These are phyloP conservation scores for Xestia rhomboidea DNA, from an alignment of 2,888 invertebrate species.

Conservation along the genomic window DNA sequence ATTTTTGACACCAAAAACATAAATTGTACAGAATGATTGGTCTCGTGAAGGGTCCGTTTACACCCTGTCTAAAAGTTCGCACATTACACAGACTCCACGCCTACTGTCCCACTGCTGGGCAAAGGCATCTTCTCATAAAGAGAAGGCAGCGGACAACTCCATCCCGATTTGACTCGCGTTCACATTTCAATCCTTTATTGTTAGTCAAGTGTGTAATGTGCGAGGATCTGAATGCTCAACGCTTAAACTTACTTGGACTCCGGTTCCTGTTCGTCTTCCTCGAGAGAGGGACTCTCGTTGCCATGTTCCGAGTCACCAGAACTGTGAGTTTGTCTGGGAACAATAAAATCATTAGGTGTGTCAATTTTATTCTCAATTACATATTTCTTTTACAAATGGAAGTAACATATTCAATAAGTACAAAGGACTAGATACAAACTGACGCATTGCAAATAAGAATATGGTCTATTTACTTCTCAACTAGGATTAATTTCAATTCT, in stretches of 20 bases:
- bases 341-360: conserved; percentile 10
- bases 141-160: too few relatives aligned
- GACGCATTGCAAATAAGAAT: neutral
- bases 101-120: too few relatives aligned
- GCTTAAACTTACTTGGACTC: conserved; percentile 31
- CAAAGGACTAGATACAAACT: neutral
- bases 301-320: conserved; percentile 13
- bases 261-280: conserved; percentile 28
- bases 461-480: neutral
- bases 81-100: neutral
- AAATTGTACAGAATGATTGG: neutral
- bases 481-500: neutral
- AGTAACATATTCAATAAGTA: neutral
- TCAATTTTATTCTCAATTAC: neutral
- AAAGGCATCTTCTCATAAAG: too few relatives aligned
- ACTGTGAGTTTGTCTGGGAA: conserved; percentile 33
- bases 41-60: neutral
- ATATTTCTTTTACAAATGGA: conserved; percentile 2
- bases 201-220: neutral
- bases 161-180: neutral
- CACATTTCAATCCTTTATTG: neutral
- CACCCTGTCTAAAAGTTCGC: neutral
- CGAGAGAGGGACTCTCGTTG: conserved; percentile 25
- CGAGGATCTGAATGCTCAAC: too few relatives aligned
- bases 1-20: too few relatives aligned